Conservation (phyloP, 92 coral and sea anemone species). For the Epizoanthus illoricatus region DNA sequence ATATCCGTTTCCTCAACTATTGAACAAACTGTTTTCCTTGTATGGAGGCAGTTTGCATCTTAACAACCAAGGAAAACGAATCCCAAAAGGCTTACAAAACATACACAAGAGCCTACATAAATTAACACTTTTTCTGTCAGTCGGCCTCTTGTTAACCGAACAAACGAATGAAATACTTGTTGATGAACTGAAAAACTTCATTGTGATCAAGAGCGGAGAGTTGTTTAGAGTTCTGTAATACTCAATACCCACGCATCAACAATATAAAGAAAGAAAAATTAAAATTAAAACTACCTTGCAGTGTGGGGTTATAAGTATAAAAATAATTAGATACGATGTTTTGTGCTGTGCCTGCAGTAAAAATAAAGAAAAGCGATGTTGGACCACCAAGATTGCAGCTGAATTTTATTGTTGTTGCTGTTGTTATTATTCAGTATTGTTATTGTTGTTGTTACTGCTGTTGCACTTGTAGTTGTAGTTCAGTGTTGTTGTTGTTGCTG, state of each 20-base stretch:
- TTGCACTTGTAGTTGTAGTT: no score
- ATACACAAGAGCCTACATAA: conserved; percentile 4
- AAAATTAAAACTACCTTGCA: conserved; percentile 20
- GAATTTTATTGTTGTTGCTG: neutral
- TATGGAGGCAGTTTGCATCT: conserved; percentile 2
- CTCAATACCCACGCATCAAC: conserved; percentile 19
- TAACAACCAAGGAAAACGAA: neutral
- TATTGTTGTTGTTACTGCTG: no score
- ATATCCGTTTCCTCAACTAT: neutral
- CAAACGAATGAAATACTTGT: conserved; percentile 24
- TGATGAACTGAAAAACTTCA: conserved; percentile 30
- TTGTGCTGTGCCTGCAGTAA: neutral
- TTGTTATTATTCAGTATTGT: neutral
- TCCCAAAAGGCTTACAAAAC: conserved; percentile 5
- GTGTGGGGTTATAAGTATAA: conserved; percentile 2
- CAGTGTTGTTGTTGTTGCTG: no score
- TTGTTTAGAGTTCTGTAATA: conserved; percentile 21
- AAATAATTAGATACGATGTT: neutral
- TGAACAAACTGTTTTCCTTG: neutral
- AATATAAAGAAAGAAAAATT: neutral
- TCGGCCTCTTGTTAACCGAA: conserved; percentile 14
- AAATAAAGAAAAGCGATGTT: neutral
- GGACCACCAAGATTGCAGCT: neutral
- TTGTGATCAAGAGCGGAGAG: conserved; percentile 16
- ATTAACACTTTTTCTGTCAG: conserved; percentile 15